phyloP scores from a whole-genome alignment of 2,797 vertebrate species.

The Dromococcyx pavoninus region DNA sequence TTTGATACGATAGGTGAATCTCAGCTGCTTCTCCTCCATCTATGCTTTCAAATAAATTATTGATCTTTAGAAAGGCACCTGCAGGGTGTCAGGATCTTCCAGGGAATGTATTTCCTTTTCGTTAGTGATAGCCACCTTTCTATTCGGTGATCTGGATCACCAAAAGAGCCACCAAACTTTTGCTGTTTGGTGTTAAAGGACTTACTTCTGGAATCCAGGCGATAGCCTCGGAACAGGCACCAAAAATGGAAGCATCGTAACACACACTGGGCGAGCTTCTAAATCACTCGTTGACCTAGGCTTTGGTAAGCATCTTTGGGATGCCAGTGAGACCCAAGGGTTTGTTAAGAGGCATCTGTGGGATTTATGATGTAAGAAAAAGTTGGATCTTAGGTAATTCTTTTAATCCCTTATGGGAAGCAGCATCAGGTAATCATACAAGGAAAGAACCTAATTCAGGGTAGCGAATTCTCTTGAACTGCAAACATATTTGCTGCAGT shows the following conservation, averaged over 20 bases:
- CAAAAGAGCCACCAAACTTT: neutral
- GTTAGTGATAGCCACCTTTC: neutral
- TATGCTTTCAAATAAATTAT: neutral
- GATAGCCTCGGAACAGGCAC: neutral
- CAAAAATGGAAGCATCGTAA: neutral
- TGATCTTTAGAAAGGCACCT: neutral
- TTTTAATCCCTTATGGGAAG: neutral
- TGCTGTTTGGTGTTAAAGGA: neutral
- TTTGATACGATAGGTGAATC: neutral
- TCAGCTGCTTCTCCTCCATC: neutral
- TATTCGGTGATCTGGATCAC: neutral
- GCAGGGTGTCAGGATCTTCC: neutral
- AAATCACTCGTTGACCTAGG: neutral
- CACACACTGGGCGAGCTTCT: neutral
- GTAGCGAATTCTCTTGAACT: neutral
- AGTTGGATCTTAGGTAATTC: neutral
- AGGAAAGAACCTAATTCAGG: neutral
- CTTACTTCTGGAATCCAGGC: neutral
- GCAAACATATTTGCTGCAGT: neutral
- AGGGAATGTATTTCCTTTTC: neutral
- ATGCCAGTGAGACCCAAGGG: neutral
- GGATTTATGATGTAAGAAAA: neutral
- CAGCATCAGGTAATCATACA: neutral
- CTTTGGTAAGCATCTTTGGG: neutral
- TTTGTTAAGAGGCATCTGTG: neutral